These are phyloP conservation scores for Burhinus bistriatus DNA, from an alignment of 2,113 vertebrate genomes.

Conservation along the genomic window DNA sequence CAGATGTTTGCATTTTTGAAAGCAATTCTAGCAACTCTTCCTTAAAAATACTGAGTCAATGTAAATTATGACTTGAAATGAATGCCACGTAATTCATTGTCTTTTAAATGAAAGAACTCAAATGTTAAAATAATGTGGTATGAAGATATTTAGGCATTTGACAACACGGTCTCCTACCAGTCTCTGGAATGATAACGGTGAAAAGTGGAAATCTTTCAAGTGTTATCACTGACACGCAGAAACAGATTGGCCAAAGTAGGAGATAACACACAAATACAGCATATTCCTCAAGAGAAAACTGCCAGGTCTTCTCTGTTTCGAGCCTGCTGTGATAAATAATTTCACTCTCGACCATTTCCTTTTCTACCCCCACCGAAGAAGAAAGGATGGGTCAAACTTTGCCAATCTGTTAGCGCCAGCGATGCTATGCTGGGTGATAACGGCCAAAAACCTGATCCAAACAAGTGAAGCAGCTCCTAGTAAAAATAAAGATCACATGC, in stretches of 20 bases:
- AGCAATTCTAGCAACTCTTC: background rate
- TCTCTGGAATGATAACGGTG: constrained; percentile 2
- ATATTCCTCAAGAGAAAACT: constrained; percentile 35
- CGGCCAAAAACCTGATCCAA: background rate
- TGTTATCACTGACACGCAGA: constrained; percentile 57
- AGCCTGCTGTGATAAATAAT: constrained; percentile 47
- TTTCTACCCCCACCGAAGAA: background rate
- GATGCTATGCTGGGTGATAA: background rate
- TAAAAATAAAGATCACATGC: background rate
- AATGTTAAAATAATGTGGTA: constrained; percentile 1
- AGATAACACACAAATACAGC: constrained; percentile 30
- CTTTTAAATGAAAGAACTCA: constrained; percentile 12
- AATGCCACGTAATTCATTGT: background rate
- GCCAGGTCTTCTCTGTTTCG: background rate
- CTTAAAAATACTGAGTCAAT: background rate
- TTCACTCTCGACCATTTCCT: background rate
- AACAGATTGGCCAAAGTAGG: constrained; percentile 18
- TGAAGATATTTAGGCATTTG: constrained; percentile 47
- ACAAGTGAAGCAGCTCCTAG: background rate
- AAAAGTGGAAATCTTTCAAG: constrained; percentile 57
- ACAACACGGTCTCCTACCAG: constrained; percentile 16
- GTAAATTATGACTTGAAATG: background rate
- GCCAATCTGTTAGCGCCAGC: background rate
- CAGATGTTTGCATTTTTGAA: background rate
- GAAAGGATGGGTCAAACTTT: constrained; percentile 13